Evolutionary conservation across 2,113 vertebrate genomes (phyloP).

Genomic region (Lethenteron camtschaticum): DNA sequence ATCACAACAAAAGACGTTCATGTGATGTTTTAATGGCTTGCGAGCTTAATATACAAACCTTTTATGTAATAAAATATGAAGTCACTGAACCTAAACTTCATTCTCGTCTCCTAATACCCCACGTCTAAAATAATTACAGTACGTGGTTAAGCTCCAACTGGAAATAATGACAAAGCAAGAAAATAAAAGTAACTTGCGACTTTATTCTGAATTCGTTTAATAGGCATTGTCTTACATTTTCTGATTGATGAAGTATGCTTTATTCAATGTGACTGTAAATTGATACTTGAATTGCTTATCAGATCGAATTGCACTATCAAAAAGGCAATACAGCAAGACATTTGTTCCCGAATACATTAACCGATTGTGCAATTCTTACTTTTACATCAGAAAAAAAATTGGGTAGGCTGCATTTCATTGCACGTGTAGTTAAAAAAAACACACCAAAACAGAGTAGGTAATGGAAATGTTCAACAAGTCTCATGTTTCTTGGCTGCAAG

Average conservation of each 20-base stretch:
- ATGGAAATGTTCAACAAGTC: constrained; percentile 1
- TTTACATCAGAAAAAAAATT: neutral
- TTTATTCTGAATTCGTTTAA: too few relatives aligned
- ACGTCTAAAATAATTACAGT: neutral
- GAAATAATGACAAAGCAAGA: neutral
- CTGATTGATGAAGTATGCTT: too few relatives aligned
- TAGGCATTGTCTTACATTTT: too few relatives aligned
- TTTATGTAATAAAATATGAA: neutral
- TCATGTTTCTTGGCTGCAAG: neutral
- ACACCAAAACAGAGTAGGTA: neutral
- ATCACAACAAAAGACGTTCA: neutral
- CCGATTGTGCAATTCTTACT: neutral
- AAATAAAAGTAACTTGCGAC: too few relatives aligned
- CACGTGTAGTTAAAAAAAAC: neutral
- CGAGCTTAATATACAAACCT: neutral
- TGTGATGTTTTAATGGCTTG: neutral
- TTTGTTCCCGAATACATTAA: too few relatives aligned
- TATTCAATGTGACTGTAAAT: too few relatives aligned
- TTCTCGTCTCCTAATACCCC: neutral
- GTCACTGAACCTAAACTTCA: neutral
- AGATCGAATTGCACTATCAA: too few relatives aligned
- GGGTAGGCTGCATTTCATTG: neutral
- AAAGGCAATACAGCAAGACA: too few relatives aligned
- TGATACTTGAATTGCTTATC: too few relatives aligned
- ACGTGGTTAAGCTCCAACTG: neutral